Evolutionary conservation across 2,888 invertebrate species (phyloP), one percentile per base, ranked within the genome.

Genomic region (Leptinotarsa tumamoca): DNA sequence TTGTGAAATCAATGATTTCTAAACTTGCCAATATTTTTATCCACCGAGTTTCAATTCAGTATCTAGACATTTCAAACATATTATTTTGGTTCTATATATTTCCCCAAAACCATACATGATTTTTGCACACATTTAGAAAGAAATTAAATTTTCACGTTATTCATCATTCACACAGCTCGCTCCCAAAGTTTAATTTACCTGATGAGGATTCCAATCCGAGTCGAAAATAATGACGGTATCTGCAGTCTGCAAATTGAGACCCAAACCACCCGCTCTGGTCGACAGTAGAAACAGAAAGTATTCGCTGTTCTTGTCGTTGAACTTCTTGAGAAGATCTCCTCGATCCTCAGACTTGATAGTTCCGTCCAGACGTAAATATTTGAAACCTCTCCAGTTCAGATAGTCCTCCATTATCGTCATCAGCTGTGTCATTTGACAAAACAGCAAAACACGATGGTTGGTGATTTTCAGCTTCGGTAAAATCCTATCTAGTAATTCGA

Each of bases 131-230:
- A 43, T 43, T 43, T 0, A 1, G 10, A 43, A 3, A 43, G 3
- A 43, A 43, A 43, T 43, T 10, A 13, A 13, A 43, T 43, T 43
- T 10, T 10, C 43, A 43, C 43, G 0, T 43, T 10, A 43, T 3
- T 43, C 43, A 43, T 3, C 43, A 43, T 43, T 43, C 0, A 43
- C 10, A 43, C 10, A 43, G 43, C 10, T 0, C 1, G 3, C 43
- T 43, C 10, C 43, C 10, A 0, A 43, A 43, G 43, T 43, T 43
- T 10, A 43, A 43, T 70, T 75, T 85, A 94, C 95, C 92, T 99
- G 99, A 90, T 99, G 99, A 4, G 99, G 99, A 92, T 99, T 99
- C 99, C 99, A 99, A 90, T 99, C 99, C 0, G 98, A 99, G 90
- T 99, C 99, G 88, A 99, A 99, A 82, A 99, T 99, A 82, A 99